Evolutionary conservation across 1,140 invertebrate species (phyloP), one percentile per base, ranked within the genome.

Genomic region (Drosophila nebulosa): DNA sequence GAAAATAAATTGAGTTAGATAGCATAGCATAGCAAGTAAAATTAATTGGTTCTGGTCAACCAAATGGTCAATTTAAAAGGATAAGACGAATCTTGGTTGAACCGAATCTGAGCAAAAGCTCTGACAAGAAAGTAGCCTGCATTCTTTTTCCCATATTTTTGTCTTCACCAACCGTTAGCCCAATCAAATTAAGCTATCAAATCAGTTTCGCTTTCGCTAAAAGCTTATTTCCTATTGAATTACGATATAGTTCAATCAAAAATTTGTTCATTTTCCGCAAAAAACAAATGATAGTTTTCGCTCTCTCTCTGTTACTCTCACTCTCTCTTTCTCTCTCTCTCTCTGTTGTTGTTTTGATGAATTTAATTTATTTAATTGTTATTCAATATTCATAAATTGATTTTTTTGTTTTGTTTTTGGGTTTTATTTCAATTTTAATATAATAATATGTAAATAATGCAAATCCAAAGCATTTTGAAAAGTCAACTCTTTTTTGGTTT

Each of bases 391-490:
- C 27, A 30, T 16, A 16, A 55, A 30, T 55, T 55, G 14, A 27
- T 30, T 16, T 64, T 52, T 59, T 30, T 32, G 35, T 32, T 42
- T 42, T 58, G 14, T 64, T 59, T 57, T 64, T 69, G 6, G 21
- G 59, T 26, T 26, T 60, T 50, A 69, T 71, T 64, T 73, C 60
- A 53, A 72, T 73, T 76, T 64, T 52, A 75, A 68, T 55, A 30
- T 75, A 53, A 53, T 53, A 53, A 30, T 75, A 68, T 75, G 60
- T 74, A 85, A 85, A 86, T 63, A 81, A 86, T 86, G 81, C 81
- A 86, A 88, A 81, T 86, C 78, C 70, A 86, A 85, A 86, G 81
- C 81, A 86, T 86, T 46, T 46, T 78, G 62, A 85, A 85, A 88
- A 74, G 67, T 86, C 59, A 73, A 70, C 71, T 64, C 56, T 18